Conservation (phyloP, 2,113 vertebrate genomes). For the Helogale parvula region DNA sequence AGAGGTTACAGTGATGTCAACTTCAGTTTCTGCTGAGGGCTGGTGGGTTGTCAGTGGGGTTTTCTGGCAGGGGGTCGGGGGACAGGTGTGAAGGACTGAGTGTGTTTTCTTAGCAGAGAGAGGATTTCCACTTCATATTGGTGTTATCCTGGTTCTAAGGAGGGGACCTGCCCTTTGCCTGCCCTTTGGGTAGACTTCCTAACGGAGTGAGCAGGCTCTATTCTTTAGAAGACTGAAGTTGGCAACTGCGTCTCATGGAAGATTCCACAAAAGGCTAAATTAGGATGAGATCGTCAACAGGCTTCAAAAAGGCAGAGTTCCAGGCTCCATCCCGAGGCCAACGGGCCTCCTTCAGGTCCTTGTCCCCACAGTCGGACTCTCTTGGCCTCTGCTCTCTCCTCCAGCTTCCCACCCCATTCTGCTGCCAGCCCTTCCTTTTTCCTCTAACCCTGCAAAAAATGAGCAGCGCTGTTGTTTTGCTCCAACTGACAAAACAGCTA, state of each 20-base stretch:
- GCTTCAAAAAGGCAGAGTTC: slow-evolving; percentile 44
- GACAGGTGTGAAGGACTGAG: neutral
- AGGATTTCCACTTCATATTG: neutral
- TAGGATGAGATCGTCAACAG: slow-evolving; percentile 53
- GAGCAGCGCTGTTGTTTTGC: slow-evolving; percentile 64
- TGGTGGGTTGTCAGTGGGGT: neutral
- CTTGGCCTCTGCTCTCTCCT: neutral
- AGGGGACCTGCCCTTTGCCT: neutral
- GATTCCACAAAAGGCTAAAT: slow-evolving; percentile 69
- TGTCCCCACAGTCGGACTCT: neutral
- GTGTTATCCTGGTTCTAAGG: neutral
- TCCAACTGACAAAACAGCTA: slow-evolving; percentile 74
- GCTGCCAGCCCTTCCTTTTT: slow-evolving; percentile 65
- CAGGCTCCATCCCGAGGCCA: slow-evolving; percentile 21
- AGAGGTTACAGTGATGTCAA: neutral
- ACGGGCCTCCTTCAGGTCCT: slow-evolving; percentile 29
- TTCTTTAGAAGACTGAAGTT: slow-evolving; percentile 68
- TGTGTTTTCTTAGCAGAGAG: neutral
- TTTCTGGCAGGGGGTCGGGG: neutral
- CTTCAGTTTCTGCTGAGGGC: neutral
- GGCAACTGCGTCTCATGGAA: slow-evolving; percentile 65
- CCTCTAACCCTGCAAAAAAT: slow-evolving; percentile 63
- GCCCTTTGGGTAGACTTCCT: neutral
- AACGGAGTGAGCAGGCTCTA: slow-evolving; percentile 55
- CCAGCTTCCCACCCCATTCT: neutral